phyloP scores from a whole-genome alignment of 2,113 vertebrate genomes.

The Garra rufa region DNA sequence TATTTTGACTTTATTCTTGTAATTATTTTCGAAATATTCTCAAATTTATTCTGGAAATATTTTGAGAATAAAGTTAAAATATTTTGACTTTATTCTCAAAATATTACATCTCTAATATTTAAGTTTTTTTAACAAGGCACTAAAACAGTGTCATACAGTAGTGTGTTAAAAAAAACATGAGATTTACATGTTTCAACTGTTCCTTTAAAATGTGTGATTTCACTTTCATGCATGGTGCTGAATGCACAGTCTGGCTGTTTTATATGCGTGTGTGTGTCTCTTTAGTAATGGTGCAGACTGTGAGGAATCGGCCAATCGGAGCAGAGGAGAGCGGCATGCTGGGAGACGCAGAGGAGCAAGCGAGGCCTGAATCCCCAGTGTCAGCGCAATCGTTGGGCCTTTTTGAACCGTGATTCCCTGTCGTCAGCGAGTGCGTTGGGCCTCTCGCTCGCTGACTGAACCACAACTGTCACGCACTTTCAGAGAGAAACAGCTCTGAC shows the following conservation, averaged over 20 bases:
- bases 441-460: slow-evolving; percentile 24
- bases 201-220: not conserved
- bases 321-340: not conserved
- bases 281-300: not conserved
- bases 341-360: slow-evolving; percentile 28
- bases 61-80: too few species aligned
- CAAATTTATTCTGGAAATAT: too few species aligned
- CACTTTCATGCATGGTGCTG: not conserved
- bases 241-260: not conserved
- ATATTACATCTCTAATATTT: too few species aligned
- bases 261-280: not conserved
- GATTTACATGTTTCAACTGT: too few species aligned
- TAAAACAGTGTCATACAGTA: too few species aligned
- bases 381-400: slow-evolving; percentile 32
- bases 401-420: slow-evolving; percentile 45
- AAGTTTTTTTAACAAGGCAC: too few species aligned
- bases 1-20: too few species aligned
- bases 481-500: not conserved
- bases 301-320: slow-evolving; percentile 27
- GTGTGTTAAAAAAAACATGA: too few species aligned
- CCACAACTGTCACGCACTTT: slow-evolving; percentile 30
- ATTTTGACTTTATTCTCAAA: too few species aligned
- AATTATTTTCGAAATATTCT: too few species aligned
- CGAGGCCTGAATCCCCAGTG: slow-evolving; percentile 43
- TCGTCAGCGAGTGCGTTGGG: slow-evolving; percentile 36